phyloP scores from a whole-genome alignment of 2,113 vertebrate genomes.

The Prochilodus magdalenae region DNA sequence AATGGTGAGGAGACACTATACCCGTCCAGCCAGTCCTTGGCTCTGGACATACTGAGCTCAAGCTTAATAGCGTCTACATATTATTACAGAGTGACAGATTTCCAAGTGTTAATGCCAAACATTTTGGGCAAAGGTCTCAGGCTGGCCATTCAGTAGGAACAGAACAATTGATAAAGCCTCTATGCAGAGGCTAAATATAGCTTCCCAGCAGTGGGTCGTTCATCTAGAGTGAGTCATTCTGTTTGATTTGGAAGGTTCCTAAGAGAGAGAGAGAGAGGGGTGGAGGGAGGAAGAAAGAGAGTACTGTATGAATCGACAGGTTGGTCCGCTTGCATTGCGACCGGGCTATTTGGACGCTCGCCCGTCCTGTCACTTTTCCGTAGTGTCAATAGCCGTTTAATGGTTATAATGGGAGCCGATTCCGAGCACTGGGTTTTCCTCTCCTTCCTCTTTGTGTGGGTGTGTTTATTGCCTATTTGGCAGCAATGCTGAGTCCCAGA shows the following conservation, averaged over 20 bases:
- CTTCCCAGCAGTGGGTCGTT: constrained; percentile 1
- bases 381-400: constrained; percentile 36
- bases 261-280: neutral
- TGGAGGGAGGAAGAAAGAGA: neutral
- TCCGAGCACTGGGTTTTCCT: constrained; percentile 9
- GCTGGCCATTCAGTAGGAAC: neutral
- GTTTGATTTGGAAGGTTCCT: neutral
- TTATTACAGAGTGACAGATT: too few species aligned
- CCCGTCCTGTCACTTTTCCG: constrained; percentile 14
- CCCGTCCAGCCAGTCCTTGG: too few species aligned
- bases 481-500: constrained; percentile 12
- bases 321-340: neutral
- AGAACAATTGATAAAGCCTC: constrained; percentile 26
- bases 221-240: constrained; percentile 34
- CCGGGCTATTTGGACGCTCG: constrained; percentile 13
- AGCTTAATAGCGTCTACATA: too few species aligned
- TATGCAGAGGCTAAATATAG: constrained; percentile 40
- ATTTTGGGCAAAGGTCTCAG: neutral
- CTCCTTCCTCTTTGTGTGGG: neutral
- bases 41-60: too few species aligned
- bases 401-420: constrained; percentile 14
- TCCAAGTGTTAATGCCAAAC: neutral
- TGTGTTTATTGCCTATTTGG: constrained; percentile 29
- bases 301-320: neutral
- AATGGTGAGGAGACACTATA: too few species aligned